Evolutionary conservation across 1,140 invertebrate species (phyloP), one percentile per base, ranked within the genome.

Genomic region (Ditylenchus dipsaci): DNA sequence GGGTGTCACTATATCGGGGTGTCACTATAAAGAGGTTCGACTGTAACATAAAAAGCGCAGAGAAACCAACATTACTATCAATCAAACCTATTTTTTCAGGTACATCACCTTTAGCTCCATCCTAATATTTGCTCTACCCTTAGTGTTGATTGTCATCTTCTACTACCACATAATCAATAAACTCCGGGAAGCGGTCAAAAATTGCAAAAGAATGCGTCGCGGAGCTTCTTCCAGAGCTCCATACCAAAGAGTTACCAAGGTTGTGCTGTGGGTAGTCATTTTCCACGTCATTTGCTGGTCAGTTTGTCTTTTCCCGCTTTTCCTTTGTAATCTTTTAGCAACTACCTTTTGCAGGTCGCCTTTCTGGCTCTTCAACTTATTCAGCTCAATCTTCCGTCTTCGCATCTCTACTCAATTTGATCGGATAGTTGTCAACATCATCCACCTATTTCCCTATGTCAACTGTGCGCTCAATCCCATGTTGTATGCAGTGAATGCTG

Each of bases 91-190:
- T 42, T 21, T 58, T 72, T 73, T 67, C 29, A 80, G 79, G 81
- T 81, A 81, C 65, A 83, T 81, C 47, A 77, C 72, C 0, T 67
- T 79, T 27, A 83, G 78, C 17, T 81, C 79, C 13, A 68, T 81
- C n/a, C 66, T 79, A 15, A 81, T 81, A 21, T 81, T 82, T 61
- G 80, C 73, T 17, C 45, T 81, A 45, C 79, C 79, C 1, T 61
- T 78, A 27, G 68, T 67, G 1, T 58, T 80, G 0, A 82, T 81
- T 21, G 61, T 81, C 45, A 83, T 72, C 60, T 83, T 65, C 63
- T 82, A 82, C 62, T 83, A 83, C 64, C 80, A 82, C 45, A 82
- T 82, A 26, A 67, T 82, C 17, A 76, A 67, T 67, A 82, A 83
- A 64, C 70, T 82, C 0, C 76, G 79, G 3, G 78, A 82, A 65